These are phyloP conservation scores for Myiozetetes cayanensis DNA, from an alignment of 2,113 vertebrate species.

Conservation along the genomic window DNA sequence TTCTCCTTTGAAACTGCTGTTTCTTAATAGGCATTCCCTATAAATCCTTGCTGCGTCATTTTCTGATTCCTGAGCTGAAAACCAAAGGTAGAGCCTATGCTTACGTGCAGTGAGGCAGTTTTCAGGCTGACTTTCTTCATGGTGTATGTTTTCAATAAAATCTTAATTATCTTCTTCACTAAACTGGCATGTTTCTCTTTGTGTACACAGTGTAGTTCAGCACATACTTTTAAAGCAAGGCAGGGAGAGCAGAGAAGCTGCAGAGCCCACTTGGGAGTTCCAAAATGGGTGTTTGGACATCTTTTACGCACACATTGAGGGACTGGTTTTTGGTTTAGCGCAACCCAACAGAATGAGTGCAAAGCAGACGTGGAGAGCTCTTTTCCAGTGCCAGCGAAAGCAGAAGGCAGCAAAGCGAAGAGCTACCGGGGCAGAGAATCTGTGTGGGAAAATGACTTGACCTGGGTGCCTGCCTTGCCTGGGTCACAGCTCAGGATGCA, in stretches of 20 bases:
- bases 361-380: not conserved
- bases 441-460: not conserved
- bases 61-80: not conserved
- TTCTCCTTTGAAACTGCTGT: not conserved
- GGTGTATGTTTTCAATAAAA: conserved; percentile 25
- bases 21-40: not conserved
- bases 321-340: not conserved
- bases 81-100: not conserved
- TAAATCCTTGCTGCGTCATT: not conserved
- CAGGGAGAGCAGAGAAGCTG: not conserved
- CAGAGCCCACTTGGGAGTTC: not conserved
- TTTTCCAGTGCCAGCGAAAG: not conserved
- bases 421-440: not conserved
- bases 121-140: not conserved
- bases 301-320: not conserved
- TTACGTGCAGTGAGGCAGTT: accelerated
- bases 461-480: not conserved
- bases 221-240: not conserved
- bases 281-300: not conserved
- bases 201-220: not conserved
- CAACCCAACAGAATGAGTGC: not conserved
- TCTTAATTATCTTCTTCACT: conserved; percentile 17
- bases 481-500: not conserved
- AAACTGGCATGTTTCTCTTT: not conserved
- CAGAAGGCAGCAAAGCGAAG: not conserved